Base-by-base conservation (phyloP, 2,797 vertebrate species). In the Xyrichtys novacula region DNA sequence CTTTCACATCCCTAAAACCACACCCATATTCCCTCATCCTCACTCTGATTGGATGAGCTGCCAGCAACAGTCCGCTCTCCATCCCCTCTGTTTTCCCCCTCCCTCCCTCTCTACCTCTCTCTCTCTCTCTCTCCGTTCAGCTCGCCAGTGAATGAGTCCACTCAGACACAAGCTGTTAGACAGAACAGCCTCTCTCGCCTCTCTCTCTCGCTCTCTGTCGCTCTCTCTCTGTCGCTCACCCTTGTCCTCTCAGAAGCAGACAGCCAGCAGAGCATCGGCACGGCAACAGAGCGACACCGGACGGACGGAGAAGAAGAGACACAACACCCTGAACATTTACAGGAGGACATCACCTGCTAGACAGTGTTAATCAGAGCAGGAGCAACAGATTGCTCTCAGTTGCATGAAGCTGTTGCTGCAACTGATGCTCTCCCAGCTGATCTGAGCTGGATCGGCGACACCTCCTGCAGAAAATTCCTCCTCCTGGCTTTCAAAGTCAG, bases 111-210 rank as follows among this genome's bases (percentile, higher is more conserved):
- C 32, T 19, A 47, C 3, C 38, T 11, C 55, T 15, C 64, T 17
- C 53, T 60, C 48, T 46, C 73, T 58, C 32, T 11, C 74, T 77
- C 78, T 76, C 82, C 80, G 59, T 68, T 77, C 84, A 78, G 77
- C 85, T 86, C 64, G 34, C 64, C 81, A 62, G 81, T 93, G 92
- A 94, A 93, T 93, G 88, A 91, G 84, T 79, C 89, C 84, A 89
- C 86, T 87, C 91, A 89, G 89, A 87, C 78, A 86, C 88, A 85
- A 83, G 84, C 91, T 80, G 85, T 77, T 80, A 61, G 80, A 79
- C 86, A 74, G 65, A 12, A 16, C 73, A 81, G 68, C 71, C 65
- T 53, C 81, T 55, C 58, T 44, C 65, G 58, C 71, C 56, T 56
- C 26, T 36, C 28, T 4, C n/a, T n/a, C n/a, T n/a, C n/a, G n/a